phyloP scores from a whole-genome alignment of 2,888 invertebrate genomes.

The Conops quadrifasciatus region DNA sequence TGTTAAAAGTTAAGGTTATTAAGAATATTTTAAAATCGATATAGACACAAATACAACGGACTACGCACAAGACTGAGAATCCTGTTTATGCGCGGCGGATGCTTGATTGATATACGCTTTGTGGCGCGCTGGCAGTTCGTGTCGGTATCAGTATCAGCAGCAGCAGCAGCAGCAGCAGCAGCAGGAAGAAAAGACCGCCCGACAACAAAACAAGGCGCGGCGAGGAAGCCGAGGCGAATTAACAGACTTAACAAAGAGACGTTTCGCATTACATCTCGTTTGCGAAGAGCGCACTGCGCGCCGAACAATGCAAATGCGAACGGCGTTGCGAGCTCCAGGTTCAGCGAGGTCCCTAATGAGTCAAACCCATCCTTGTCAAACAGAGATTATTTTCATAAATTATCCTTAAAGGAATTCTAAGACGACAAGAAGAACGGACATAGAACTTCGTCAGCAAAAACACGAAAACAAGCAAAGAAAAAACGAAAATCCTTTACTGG shows the following conservation, averaged over 20 bases:
- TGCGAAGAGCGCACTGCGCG: slow-evolving; percentile 24
- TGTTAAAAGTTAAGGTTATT: background rate
- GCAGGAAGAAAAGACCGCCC: slow-evolving; percentile 38
- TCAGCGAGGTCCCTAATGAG: too few species aligned
- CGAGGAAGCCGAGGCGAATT: slow-evolving; percentile 36
- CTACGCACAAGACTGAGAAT: too few species aligned
- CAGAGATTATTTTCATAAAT: slow-evolving; percentile 61
- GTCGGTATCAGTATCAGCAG: slow-evolving; percentile 9
- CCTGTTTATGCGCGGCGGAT: background rate
- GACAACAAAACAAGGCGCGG: slow-evolving; percentile 40
- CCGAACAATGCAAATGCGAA: slow-evolving; percentile 27
- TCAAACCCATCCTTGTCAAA: slow-evolving; percentile 43
- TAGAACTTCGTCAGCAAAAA: background rate
- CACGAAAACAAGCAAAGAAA: background rate
- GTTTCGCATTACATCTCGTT: slow-evolving; percentile 54
- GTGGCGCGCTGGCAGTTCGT: slow-evolving; percentile 55
- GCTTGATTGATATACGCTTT: slow-evolving; percentile 62
- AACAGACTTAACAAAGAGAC: slow-evolving; percentile 32
- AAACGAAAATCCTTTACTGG: slow-evolving; percentile 4
- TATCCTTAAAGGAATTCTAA: slow-evolving; percentile 56
- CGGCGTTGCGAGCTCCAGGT: too few species aligned
- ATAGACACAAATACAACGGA: slow-evolving; percentile 14
- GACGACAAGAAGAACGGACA: slow-evolving; percentile 50
- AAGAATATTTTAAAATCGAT: slow-evolving; percentile 18
- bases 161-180: background rate